Conservation (phyloP, 2,797 vertebrate species). For the Lindbergichthys nudifrons region DNA sequence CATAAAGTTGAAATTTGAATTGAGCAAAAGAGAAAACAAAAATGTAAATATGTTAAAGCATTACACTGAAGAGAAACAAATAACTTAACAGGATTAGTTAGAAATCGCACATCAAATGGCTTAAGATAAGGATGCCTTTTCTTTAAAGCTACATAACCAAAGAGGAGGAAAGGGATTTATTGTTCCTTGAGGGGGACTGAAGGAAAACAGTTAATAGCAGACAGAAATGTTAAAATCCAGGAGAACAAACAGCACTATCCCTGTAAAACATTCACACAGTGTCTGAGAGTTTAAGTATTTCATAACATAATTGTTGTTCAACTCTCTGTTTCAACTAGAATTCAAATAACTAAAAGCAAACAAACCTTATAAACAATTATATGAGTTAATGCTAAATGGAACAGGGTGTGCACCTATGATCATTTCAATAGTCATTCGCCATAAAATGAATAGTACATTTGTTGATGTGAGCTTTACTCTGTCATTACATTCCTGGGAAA, state of each 20-base stretch:
- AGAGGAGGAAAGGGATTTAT: not conserved
- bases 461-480: too few species aligned
- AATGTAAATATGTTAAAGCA: not conserved
- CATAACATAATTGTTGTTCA: too few species aligned
- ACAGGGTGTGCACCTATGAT: too few species aligned
- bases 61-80: not conserved
- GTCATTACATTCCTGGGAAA: too few species aligned
- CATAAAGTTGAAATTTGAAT: not conserved
- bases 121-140: conserved; percentile 1
- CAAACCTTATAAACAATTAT: not conserved
- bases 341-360: not conserved
- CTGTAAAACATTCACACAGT: not conserved
- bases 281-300: not conserved
- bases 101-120: conserved; percentile 5
- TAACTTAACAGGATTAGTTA: not conserved
- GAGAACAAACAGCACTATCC: not conserved
- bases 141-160: not conserved
- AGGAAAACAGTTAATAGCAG: conserved; percentile 23
- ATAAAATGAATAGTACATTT: too few species aligned
- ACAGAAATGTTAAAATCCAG: conserved; percentile 13
- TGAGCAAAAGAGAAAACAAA: conserved; percentile 5
- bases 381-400: not conserved
- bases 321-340: too few species aligned
- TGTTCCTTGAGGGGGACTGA: conserved; percentile 10
- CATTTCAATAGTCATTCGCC: too few species aligned